Conservation (phyloP, 2,888 invertebrate genomes). For the Branchipolynoe longqiensis region DNA sequence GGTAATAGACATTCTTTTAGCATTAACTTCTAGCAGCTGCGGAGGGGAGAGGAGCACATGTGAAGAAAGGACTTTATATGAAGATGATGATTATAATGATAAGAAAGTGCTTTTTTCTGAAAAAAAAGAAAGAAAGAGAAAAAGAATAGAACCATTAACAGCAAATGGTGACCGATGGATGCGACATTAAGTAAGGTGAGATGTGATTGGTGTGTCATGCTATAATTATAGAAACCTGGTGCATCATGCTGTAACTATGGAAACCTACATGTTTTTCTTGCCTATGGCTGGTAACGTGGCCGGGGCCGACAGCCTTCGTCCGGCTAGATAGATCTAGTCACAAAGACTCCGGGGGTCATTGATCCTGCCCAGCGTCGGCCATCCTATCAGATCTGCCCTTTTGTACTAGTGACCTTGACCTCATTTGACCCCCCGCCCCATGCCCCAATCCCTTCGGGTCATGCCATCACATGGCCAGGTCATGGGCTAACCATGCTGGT, state of each 20-base stretch:
- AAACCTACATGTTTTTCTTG: slow-evolving; percentile 48
- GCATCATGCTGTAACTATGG: slow-evolving; percentile 15
- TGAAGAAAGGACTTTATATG: neutral
- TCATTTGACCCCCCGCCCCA: neutral
- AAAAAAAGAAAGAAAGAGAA: too few relatives aligned
- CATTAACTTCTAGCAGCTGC: too few relatives aligned
- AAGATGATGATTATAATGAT: too few relatives aligned
- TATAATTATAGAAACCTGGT: slow-evolving; percentile 22
- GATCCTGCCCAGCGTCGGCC: neutral
- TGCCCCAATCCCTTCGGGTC: neutral
- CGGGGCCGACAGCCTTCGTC: slow-evolving; percentile 32
- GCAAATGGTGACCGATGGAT: neutral
- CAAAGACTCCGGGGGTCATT: neutral
- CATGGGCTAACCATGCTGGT: neutral
- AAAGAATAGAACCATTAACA: slow-evolving; percentile 19
- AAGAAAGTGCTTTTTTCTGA: neutral
- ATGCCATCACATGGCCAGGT: slow-evolving; percentile 4
- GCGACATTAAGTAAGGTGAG: slow-evolving; percentile 2
- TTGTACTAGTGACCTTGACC: slow-evolving; percentile 38
- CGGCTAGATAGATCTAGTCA: slow-evolving; percentile 42
- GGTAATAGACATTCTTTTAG: too few relatives aligned
- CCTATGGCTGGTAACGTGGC: slow-evolving; percentile 24
- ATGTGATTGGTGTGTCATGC: slow-evolving; percentile 3
- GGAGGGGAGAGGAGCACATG: too few relatives aligned
- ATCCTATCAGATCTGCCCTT: slow-evolving; percentile 41